A percentile compares a stretch with the other conserved stretches of the same genome.
phyloP scores from a whole-genome alignment of 2,113 vertebrate species.

The Lepus timidus region DNA sequence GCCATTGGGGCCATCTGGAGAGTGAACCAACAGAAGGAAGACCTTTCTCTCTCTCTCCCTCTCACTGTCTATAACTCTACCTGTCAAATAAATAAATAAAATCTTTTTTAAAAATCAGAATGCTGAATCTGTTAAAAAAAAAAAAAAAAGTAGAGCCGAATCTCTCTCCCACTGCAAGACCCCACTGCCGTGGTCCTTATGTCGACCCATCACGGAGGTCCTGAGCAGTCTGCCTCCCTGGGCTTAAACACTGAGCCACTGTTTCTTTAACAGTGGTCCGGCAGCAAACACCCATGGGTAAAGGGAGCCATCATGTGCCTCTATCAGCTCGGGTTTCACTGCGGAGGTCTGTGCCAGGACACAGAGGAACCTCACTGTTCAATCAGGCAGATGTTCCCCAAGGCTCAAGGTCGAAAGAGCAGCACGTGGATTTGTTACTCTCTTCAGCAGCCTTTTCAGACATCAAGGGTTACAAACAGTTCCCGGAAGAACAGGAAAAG shows the following conservation, averaged over 20 bases:
- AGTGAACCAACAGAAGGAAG: no score
- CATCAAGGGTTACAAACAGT: not conserved
- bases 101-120: no score
- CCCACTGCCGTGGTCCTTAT: not conserved
- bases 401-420: not conserved
- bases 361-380: not conserved
- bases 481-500: not conserved
- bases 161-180: not conserved
- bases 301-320: not conserved
- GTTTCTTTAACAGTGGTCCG: not conserved
- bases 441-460: not conserved
- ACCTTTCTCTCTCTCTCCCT: no score
- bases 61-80: no score
- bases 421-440: not conserved
- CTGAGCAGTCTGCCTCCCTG: not conserved
- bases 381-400: not conserved
- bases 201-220: not conserved
- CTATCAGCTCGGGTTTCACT: not conserved
- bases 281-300: not conserved
- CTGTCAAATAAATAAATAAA: no score
- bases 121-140: no score
- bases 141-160: no score
- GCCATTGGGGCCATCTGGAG: no score
- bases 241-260: not conserved
- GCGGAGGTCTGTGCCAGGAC: no score